phyloP scores from a whole-genome alignment of 2,113 vertebrate species.

The Protomyctophum bolini region DNA sequence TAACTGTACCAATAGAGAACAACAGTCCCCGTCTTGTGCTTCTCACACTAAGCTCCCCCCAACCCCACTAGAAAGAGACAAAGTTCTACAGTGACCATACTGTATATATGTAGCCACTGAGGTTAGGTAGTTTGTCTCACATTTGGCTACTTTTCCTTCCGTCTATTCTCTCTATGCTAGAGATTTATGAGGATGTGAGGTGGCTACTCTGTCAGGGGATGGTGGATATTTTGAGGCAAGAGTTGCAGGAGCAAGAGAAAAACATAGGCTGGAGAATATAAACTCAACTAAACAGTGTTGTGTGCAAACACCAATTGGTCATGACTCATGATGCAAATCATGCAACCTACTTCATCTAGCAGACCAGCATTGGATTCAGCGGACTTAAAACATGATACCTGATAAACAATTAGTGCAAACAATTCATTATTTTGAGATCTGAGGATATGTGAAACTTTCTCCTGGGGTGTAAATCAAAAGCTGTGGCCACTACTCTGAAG shows the following conservation, averaged over 20 bases:
- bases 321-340: background rate
- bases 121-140: conserved; percentile 64
- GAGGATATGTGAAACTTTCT: conserved; percentile 28
- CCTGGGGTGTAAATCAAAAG: conserved; percentile 35
- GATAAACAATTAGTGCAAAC: conserved; percentile 4
- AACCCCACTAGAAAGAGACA: conserved; percentile 41
- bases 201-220: conserved; percentile 33
- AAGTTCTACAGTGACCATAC: conserved; percentile 49
- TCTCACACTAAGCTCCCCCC: conserved; percentile 59
- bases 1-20: conserved; percentile 46
- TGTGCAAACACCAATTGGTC: conserved; percentile 23
- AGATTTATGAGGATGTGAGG: conserved; percentile 40
- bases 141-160: conserved; percentile 48
- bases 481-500: conserved; percentile 16
- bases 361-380: background rate
- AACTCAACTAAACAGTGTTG: background rate
- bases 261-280: background rate
- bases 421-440: conserved; percentile 12
- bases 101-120: conserved; percentile 51
- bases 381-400: conserved; percentile 1
- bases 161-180: conserved; percentile 36
- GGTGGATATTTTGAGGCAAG: conserved; percentile 37
- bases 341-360: background rate
- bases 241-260: conserved; percentile 20
- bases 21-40: conserved; percentile 67